Conservation (phyloP, 2,797 vertebrate species). For the Lagodon rhomboides region DNA sequence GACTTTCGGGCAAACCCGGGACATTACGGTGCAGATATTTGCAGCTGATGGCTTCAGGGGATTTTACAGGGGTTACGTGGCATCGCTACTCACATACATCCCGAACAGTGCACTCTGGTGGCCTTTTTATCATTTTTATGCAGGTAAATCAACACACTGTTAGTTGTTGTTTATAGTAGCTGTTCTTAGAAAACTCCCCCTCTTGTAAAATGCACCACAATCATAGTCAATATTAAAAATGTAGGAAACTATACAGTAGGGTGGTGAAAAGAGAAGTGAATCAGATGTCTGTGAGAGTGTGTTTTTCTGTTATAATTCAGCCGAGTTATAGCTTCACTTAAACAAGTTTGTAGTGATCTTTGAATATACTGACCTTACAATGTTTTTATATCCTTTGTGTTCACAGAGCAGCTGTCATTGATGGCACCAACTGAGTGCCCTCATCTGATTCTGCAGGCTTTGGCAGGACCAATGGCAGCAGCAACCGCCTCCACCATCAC, state of each 20-base stretch:
- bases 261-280: not conserved
- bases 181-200: not conserved
- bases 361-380: not conserved
- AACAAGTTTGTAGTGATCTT: not conserved
- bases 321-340: no score
- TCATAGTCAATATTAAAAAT: not conserved
- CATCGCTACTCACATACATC: slow-evolving; percentile 97
- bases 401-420: slow-evolving; percentile 91
- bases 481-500: slow-evolving; percentile 96
- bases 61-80: slow-evolving; percentile 97
- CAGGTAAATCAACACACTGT: slow-evolving; percentile 84
- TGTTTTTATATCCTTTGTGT: slow-evolving; percentile 33
- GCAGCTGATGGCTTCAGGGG: slow-evolving; percentile 91
- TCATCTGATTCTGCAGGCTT: slow-evolving; percentile 94
- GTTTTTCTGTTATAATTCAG: not conserved
- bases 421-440: slow-evolving; percentile 94
- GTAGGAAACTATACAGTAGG: not conserved
- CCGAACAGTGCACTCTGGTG: slow-evolving; percentile 99
- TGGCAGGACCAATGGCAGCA: slow-evolving; percentile 95
- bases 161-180: not conserved
- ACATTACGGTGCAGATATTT: slow-evolving; percentile 94
- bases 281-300: not conserved
- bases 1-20: slow-evolving; percentile 91
- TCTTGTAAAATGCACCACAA: not conserved
- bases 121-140: slow-evolving; percentile 99